Evolutionary conservation across 2,797 vertebrate species (phyloP).

Genomic region (Dromococcyx pavoninus): DNA sequence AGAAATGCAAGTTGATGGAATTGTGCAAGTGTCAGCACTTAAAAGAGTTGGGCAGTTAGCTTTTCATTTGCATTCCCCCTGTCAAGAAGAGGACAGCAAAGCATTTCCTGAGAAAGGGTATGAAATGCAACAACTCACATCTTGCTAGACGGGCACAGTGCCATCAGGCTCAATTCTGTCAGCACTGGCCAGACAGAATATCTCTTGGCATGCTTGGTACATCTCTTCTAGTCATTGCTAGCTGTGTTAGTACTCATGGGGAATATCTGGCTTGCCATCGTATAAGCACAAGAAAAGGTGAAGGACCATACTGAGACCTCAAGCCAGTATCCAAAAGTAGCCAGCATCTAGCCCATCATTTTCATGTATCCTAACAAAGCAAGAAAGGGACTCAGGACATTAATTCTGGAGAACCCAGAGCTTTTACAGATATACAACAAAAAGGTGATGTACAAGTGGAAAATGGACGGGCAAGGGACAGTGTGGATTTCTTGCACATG

Average conservation of each 20-base stretch:
- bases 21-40: neutral
- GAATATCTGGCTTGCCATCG: neutral
- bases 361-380: neutral
- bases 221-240: neutral
- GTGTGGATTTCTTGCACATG: neutral
- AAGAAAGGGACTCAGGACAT: neutral
- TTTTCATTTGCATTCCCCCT: neutral
- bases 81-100: neutral
- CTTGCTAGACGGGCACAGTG: neutral
- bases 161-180: neutral
- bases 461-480: neutral
- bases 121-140: neutral
- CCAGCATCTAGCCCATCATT: neutral
- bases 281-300: neutral
- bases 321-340: neutral
- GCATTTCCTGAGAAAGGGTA: neutral
- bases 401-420: neutral
- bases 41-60: neutral
- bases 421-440: neutral
- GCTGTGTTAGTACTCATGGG: neutral
- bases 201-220: neutral
- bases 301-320: neutral
- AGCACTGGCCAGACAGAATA: neutral
- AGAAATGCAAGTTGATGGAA: slow-evolving; percentile 24
- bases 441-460: neutral